Conservation (phyloP, 2,888 invertebrate species). For the Brachylomia viminalis region DNA sequence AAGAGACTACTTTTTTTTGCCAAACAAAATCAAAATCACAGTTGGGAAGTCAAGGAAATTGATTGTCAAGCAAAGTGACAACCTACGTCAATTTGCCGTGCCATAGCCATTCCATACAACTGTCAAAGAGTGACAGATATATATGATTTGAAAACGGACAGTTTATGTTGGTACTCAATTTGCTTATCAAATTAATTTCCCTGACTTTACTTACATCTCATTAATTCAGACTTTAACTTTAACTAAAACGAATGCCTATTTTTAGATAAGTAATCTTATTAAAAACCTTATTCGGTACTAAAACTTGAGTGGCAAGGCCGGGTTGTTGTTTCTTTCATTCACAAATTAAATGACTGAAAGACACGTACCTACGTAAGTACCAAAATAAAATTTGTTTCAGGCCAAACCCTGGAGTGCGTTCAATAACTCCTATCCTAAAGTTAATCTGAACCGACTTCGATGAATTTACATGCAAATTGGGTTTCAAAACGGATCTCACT, state of each 20-base stretch:
- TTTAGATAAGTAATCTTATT: conserved; percentile 10
- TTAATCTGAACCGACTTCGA: conserved; percentile 85
- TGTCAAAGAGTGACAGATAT: not conserved
- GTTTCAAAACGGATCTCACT: conserved; percentile 84
- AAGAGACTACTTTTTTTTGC: not conserved
- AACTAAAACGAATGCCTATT: not conserved
- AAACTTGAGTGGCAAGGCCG: not conserved
- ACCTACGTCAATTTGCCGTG: not conserved
- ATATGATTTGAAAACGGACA: not conserved
- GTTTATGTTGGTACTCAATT: not conserved
- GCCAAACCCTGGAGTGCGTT: conserved; percentile 67
- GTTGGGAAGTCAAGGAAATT: not conserved
- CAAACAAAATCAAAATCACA: not conserved
- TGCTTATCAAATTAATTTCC: not conserved
- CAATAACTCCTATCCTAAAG: conserved; percentile 79
- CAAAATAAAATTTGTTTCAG: conserved; percentile 48
- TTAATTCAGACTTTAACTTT: not conserved
- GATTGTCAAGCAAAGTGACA: not conserved
- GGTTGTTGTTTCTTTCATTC: conserved; percentile 7
- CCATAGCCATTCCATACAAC: not conserved
- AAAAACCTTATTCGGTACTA: not conserved
- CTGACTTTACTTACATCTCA: not conserved
- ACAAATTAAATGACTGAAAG: conserved; percentile 33
- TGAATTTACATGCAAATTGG: conserved; percentile 89
- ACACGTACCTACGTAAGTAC: not conserved